phyloP scores from a whole-genome alignment of 2,797 vertebrate genomes.

The Holocentrus rufus region DNA sequence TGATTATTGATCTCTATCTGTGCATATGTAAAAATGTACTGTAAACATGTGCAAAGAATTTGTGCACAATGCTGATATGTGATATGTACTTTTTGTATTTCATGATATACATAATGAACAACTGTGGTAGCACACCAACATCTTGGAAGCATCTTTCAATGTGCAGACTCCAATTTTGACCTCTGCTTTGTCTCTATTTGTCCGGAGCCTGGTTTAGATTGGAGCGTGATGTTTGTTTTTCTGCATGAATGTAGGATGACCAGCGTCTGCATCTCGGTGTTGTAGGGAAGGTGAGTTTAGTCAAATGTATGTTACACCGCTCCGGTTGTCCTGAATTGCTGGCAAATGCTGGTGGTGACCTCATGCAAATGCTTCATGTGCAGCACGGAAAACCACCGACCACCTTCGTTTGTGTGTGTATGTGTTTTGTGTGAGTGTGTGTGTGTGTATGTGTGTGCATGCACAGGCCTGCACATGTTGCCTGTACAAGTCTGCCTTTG shows the following conservation, averaged over 20 bases:
- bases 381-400: slow-evolving; percentile 35
- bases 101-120: no score
- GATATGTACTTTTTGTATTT: no score
- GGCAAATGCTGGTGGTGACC: slow-evolving; percentile 31
- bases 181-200: no score
- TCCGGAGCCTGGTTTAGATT: no score
- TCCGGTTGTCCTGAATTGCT: background rate
- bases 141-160: no score
- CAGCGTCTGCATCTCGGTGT: slow-evolving; percentile 1
- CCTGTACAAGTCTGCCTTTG: no score
- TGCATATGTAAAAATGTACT: no score
- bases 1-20: no score
- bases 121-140: no score
- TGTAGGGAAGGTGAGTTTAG: slow-evolving; percentile 15
- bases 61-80: no score
- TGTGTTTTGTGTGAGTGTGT: slow-evolving; percentile 21
- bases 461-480: background rate
- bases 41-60: no score
- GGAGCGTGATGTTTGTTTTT: background rate
- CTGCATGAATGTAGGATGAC: background rate
- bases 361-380: slow-evolving; percentile 49
- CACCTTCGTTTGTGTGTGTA: slow-evolving; percentile 31
- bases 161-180: no score
- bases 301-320: slow-evolving; percentile 23
- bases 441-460: slow-evolving; percentile 12